phyloP scores from a whole-genome alignment of 2,888 invertebrate species.

The Mythimna loreyi region DNA sequence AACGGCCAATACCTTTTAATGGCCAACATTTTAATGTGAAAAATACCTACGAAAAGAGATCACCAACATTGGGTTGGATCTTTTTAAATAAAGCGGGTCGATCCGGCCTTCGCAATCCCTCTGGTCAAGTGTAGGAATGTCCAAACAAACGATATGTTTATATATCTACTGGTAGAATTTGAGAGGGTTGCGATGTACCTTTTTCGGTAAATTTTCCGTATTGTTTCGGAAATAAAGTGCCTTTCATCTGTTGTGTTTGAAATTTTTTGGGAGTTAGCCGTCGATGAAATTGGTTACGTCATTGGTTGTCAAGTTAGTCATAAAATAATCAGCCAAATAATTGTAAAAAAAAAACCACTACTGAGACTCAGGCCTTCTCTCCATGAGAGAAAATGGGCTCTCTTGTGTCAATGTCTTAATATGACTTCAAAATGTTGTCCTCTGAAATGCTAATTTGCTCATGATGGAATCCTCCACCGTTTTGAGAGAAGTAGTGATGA shows the following conservation, averaged over 20 bases:
- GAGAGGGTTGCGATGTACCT: constrained; percentile 32
- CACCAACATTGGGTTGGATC: constrained; percentile 26
- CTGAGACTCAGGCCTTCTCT: too few species aligned
- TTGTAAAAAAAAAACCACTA: too few species aligned
- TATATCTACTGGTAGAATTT: constrained; percentile 28
- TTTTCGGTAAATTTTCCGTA: constrained; percentile 22
- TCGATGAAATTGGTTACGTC: not conserved
- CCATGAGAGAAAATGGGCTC: too few species aligned
- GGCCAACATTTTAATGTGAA: constrained; percentile 26
- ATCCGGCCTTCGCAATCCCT: constrained; percentile 28
- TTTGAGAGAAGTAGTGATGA: too few species aligned
- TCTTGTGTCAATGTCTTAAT: too few species aligned
- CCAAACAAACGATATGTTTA: constrained; percentile 32
- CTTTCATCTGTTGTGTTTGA: constrained; percentile 13
- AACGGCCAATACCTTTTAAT: constrained; percentile 13
- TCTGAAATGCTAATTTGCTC: too few species aligned
- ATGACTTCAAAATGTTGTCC: too few species aligned
- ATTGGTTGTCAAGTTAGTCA: constrained; percentile 19
- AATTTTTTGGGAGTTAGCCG: not conserved
- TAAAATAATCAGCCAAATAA: too few species aligned
- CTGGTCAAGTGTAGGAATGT: constrained; percentile 38
- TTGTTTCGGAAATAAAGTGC: constrained; percentile 39
- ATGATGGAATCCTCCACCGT: too few species aligned
- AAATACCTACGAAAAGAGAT: constrained; percentile 34
- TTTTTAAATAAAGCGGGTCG: constrained; percentile 48